phyloP scores from a whole-genome alignment of 2,113 vertebrate species.

The Gallinago undulata region DNA sequence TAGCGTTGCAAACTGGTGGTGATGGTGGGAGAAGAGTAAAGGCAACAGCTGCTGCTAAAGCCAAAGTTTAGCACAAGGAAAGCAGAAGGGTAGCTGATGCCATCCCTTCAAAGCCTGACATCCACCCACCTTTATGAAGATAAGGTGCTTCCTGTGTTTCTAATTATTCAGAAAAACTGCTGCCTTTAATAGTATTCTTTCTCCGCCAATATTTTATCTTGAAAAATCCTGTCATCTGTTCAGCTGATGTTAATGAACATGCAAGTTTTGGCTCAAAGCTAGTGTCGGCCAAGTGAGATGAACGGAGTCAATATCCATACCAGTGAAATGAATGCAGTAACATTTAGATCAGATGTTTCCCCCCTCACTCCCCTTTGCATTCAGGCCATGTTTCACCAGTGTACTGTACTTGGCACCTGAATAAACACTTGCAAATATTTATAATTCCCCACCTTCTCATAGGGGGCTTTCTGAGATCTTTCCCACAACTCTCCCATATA shows the following conservation, averaged over 20 bases:
- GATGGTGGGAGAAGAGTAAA: neutral
- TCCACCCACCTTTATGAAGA: conserved; percentile 33
- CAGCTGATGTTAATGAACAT: conserved; percentile 41
- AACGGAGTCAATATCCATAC: conserved; percentile 50
- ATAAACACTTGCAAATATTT: conserved; percentile 73
- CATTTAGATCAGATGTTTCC: conserved; percentile 19
- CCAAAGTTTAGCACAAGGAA: neutral
- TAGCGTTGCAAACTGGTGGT: neutral
- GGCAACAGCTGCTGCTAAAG: neutral
- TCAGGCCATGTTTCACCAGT: neutral
- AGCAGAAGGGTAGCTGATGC: neutral
- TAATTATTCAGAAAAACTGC: conserved; percentile 51
- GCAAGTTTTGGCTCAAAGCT: conserved; percentile 29
- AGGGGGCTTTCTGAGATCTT: conserved; percentile 47
- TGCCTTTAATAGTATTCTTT: conserved; percentile 31
- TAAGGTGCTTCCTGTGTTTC: conserved; percentile 51
- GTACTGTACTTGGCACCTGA: conserved; percentile 72
- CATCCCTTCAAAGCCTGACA: neutral
- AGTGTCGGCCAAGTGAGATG: conserved; percentile 50
- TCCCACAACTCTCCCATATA: conserved; percentile 44
- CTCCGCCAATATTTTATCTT: conserved; percentile 19
- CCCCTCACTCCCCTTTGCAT: neutral
- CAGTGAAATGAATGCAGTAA: conserved; percentile 59
- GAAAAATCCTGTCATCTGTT: conserved; percentile 36
- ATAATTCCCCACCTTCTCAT: conserved; percentile 65